phyloP scores from a whole-genome alignment of 2,797 vertebrate genomes.

The Pantherophis vulpinus region DNA sequence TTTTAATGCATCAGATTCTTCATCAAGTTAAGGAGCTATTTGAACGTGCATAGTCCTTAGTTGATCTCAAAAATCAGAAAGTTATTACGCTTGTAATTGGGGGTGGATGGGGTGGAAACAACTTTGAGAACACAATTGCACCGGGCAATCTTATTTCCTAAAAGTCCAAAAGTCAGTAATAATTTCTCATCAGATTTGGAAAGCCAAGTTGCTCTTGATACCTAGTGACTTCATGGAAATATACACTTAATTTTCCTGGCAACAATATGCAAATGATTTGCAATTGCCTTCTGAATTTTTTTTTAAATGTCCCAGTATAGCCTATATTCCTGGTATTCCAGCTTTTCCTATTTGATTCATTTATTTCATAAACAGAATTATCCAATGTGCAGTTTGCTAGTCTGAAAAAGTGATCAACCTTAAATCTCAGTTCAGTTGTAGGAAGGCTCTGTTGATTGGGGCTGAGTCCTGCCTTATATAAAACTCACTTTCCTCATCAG shows the following conservation, averaged over 20 bases:
- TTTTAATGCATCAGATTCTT: neutral
- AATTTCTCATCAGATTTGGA: too few relatives aligned
- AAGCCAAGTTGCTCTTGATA: too few relatives aligned
- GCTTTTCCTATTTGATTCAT: neutral
- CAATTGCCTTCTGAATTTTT: neutral
- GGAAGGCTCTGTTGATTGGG: neutral
- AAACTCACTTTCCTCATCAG: neutral
- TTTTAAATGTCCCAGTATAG: neutral
- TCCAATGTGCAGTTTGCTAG: neutral
- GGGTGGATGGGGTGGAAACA: neutral
- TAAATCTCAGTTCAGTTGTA: neutral
- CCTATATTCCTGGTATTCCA: neutral
- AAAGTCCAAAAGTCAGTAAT: too few relatives aligned
- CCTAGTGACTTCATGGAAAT: too few relatives aligned
- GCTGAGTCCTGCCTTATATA: neutral
- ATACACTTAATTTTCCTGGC: too few relatives aligned
- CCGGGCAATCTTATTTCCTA: too few relatives aligned
- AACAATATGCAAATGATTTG: too few relatives aligned
- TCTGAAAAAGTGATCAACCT: neutral
- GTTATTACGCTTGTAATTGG: neutral
- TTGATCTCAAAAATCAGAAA: neutral
- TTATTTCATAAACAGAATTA: neutral
- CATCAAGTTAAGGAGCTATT: neutral
- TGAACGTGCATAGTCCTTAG: neutral
- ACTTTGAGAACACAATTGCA: neutral